phyloP scores from a whole-genome alignment of 2,113 vertebrate species.

The Myotis lucifugus region DNA sequence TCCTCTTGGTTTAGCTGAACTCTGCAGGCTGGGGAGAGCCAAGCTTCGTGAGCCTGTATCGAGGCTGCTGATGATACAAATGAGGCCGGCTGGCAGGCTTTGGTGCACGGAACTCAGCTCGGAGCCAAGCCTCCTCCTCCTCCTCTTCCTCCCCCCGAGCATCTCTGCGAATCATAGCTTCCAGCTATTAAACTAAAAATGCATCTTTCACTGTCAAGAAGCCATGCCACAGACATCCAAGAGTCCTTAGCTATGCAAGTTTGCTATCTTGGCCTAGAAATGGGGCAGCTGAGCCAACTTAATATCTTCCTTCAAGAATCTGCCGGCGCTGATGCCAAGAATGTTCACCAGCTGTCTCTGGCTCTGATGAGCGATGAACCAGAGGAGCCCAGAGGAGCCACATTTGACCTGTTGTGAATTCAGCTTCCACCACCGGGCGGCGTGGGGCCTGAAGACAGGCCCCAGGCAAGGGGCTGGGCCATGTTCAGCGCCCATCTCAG shows the following conservation, averaged over 20 bases:
- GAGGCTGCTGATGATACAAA: too few species aligned
- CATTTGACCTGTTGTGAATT: not conserved
- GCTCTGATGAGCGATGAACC: not conserved
- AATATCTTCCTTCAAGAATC: slow-evolving; percentile 53
- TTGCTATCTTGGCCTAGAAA: slow-evolving; percentile 43
- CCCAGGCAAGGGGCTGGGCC: fast-evolving
- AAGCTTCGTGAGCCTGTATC: not conserved
- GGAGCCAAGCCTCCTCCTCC: not conserved
- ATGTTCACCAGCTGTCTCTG: not conserved
- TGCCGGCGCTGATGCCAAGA: not conserved
- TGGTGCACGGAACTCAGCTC: not conserved
- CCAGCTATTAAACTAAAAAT: not conserved
- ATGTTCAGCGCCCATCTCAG: fast-evolving
- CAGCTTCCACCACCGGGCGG: not conserved
- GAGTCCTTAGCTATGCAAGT: slow-evolving; percentile 36
- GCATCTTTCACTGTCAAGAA: slow-evolving; percentile 38
- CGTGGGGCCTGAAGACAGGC: fast-evolving
- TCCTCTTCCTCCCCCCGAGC: not conserved
- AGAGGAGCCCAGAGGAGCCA: not conserved
- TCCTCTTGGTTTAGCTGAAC: not conserved
- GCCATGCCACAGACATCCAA: not conserved
- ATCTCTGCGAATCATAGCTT: not conserved
- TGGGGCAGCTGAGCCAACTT: slow-evolving; percentile 38
- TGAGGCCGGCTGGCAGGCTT: not conserved
- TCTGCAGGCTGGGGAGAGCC: not conserved